These are phyloP conservation scores for Elysia chlorotica DNA, from an alignment of 1,140 invertebrate genomes.

Conservation along the genomic window DNA sequence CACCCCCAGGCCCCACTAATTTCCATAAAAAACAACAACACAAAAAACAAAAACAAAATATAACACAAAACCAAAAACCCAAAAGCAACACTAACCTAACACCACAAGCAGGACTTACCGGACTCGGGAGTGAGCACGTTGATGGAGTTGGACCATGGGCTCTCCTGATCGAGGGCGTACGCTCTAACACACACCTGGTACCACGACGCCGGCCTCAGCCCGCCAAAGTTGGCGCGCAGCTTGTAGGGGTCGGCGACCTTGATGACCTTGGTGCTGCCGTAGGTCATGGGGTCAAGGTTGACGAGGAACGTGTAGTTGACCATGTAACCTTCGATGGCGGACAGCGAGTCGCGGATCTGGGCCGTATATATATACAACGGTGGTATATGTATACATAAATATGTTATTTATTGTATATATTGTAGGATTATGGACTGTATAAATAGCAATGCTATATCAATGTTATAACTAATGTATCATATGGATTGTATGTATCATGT, in stretches of 20 bases:
- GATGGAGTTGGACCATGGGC: slow-evolving; percentile 70
- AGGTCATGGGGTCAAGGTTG: slow-evolving; percentile 30
- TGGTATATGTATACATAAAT: too few relatives aligned
- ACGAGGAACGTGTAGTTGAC: slow-evolving; percentile 73
- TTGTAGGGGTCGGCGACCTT: slow-evolving; percentile 52
- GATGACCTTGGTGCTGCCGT: slow-evolving; percentile 29
- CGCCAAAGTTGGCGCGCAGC: slow-evolving; percentile 70
- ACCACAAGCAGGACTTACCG: background rate
- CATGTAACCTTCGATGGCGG: slow-evolving; percentile 84
- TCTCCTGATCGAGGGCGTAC: slow-evolving; percentile 75
- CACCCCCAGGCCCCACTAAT: too few relatives aligned
- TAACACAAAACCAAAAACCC: background rate
- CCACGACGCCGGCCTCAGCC: slow-evolving; percentile 80
- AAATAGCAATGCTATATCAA: too few relatives aligned
- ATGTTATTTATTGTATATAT: too few relatives aligned
- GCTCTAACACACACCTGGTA: slow-evolving; percentile 74
- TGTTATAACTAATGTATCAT: too few relatives aligned
- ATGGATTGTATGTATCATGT: too few relatives aligned
- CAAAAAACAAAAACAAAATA: slow-evolving; percentile 16
- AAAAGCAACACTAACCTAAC: background rate
- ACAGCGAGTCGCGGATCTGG: slow-evolving; percentile 54
- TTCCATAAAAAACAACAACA: too few relatives aligned
- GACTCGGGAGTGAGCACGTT: slow-evolving; percentile 56
- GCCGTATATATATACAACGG: background rate
- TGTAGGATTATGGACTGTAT: too few relatives aligned